These are phyloP conservation scores for Brachyptera putata DNA, from an alignment of 2,888 invertebrate species.

Conservation along the genomic window DNA sequence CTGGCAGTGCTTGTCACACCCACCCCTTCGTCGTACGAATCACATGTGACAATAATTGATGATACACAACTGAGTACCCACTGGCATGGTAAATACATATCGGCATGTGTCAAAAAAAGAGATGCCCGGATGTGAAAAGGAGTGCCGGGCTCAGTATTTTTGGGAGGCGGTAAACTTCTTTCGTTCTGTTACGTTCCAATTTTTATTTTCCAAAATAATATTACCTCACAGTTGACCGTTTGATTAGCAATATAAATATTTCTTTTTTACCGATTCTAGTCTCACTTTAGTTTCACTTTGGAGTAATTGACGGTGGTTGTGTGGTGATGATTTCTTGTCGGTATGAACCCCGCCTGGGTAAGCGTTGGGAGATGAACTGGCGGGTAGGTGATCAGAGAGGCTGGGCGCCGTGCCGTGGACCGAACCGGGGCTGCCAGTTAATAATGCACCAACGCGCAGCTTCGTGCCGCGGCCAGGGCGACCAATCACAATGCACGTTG, in stretches of 20 bases:
- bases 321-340: constrained; percentile 1
- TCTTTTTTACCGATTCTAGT: too few species aligned
- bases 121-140: constrained; percentile 1
- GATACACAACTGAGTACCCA: neutral
- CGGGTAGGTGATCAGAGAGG: neutral
- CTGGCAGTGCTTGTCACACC: constrained; percentile 3
- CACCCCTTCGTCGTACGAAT: neutral
- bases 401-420: constrained; percentile 18
- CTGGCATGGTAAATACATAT: neutral
- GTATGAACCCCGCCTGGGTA: neutral
- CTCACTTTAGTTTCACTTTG: neutral
- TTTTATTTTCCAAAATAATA: too few species aligned
- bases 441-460: constrained; percentile 33
- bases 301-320: constrained; percentile 1
- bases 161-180: too few species aligned
- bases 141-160: neutral
- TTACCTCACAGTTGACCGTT: too few species aligned
- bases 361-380: constrained; percentile 10
- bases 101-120: neutral
- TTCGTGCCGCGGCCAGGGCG: constrained; percentile 12
- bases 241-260: too few species aligned
- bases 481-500: constrained; percentile 29
- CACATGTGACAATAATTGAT: neutral
- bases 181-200: too few species aligned
- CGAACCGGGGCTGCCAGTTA: constrained; percentile 31